A percentile compares a stretch with the other conserved stretches of the same genome.
These are phyloP conservation scores for Acrossocheilus fasciatus DNA, from an alignment of 2,797 vertebrate species.

Conservation along the genomic window DNA sequence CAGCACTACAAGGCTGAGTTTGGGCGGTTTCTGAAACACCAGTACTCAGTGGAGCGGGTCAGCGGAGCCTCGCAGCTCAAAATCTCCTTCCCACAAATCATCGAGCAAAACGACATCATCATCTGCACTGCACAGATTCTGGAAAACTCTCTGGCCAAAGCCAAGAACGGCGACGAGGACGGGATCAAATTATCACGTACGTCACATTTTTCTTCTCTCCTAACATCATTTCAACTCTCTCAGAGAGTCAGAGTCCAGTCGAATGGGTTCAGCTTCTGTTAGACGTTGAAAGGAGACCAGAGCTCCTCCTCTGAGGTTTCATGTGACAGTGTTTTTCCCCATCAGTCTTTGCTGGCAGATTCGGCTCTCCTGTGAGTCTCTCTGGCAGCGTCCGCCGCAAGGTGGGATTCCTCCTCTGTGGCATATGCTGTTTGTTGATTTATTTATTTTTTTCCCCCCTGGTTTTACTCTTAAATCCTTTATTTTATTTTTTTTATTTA, in stretches of 20 bases:
- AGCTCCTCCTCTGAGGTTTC: slow-evolving; percentile 67
- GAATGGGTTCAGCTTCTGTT: slow-evolving; percentile 30
- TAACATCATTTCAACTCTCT: not conserved
- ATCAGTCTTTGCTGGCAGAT: slow-evolving; percentile 72
- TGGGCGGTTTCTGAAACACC: slow-evolving; percentile 81
- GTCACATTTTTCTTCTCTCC: slow-evolving; percentile 43
- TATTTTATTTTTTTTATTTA: not conserved
- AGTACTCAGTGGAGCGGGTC: slow-evolving; percentile 85
- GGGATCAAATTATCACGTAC: slow-evolving; percentile 87
- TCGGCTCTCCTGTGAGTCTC: slow-evolving; percentile 67
- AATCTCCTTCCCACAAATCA: slow-evolving; percentile 90
- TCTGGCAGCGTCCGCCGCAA: slow-evolving; percentile 75
- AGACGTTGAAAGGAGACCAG: slow-evolving; percentile 20
- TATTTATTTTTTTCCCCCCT: slow-evolving; percentile 50
- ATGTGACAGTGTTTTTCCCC: slow-evolving; percentile 69
- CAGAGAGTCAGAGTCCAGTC: not conserved
- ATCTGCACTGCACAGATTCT: slow-evolving; percentile 97
- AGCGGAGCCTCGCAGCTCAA: slow-evolving; percentile 91
- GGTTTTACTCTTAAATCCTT: slow-evolving; percentile 36
- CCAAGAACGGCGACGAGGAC: slow-evolving; percentile 82
- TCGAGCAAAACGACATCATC: slow-evolving; percentile 85
- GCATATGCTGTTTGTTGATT: slow-evolving; percentile 83
- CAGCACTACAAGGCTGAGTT: slow-evolving; percentile 92
- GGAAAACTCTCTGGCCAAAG: slow-evolving; percentile 88
- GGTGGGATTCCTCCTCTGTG: slow-evolving; percentile 79